Conservation (phyloP, 2,888 invertebrate genomes). For the Heliconius hortense region DNA sequence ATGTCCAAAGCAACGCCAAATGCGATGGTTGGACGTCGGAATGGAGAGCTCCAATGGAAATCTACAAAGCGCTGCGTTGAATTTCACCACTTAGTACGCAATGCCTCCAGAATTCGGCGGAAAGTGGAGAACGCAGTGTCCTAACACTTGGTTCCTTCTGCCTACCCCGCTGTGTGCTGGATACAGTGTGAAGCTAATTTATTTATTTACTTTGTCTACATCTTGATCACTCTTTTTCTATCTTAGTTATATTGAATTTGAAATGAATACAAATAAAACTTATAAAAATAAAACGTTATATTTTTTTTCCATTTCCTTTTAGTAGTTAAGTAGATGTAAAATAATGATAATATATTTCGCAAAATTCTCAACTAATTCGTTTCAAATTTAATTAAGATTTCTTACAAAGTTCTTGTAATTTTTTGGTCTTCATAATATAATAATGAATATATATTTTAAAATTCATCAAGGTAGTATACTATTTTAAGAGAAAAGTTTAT, state of each 20-base stretch:
- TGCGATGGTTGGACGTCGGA: too few relatives aligned
- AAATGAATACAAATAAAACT: too few relatives aligned
- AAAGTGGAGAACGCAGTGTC: too few relatives aligned
- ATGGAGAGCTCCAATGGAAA: too few relatives aligned
- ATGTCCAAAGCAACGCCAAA: not conserved
- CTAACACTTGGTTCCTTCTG: too few relatives aligned
- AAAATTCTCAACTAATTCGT: not conserved
- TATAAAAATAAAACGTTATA: conserved; percentile 3
- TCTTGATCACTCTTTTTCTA: not conserved
- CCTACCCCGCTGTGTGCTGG: too few relatives aligned
- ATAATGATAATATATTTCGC: not conserved
- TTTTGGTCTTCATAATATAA: not conserved
- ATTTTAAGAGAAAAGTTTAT: not conserved
- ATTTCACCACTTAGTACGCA: too few relatives aligned
- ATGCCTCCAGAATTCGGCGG: too few relatives aligned
- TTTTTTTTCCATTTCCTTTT: not conserved
- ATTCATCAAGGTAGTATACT: not conserved
- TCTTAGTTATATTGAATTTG: too few relatives aligned
- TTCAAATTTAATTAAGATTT: conserved; percentile 1
- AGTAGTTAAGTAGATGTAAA: not conserved
- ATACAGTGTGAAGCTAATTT: too few relatives aligned
- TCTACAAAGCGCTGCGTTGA: too few relatives aligned
- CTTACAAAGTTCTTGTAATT: not conserved
- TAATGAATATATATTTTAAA: not conserved
- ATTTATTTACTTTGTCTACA: not conserved